A percentile compares a stretch with the other conserved stretches of the same genome.
Evolutionary conservation across 2,797 vertebrate genomes (phyloP).

Genomic region (Oceanodroma leucorhoa): DNA sequence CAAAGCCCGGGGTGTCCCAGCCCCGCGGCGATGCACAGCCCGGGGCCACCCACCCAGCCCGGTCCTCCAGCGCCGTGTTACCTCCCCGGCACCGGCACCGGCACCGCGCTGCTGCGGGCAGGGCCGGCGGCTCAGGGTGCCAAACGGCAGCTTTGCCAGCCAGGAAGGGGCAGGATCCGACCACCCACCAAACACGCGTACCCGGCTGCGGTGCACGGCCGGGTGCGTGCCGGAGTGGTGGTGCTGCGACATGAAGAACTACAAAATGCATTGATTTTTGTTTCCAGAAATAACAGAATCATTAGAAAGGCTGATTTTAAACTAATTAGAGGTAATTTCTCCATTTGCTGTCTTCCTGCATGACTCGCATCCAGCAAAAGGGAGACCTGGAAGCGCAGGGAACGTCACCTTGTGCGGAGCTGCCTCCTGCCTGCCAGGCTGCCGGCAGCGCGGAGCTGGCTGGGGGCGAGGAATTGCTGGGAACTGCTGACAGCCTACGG

Average conservation of each 20-base stretch:
- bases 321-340: neutral
- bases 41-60: neutral
- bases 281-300: neutral
- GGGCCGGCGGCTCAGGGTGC: accelerated
- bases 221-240: neutral
- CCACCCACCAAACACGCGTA: neutral
- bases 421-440: neutral
- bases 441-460: neutral
- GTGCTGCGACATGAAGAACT: neutral
- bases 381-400: neutral
- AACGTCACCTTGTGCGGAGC: neutral
- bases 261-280: neutral
- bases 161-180: neutral
- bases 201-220: accelerated
- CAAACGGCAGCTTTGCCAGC: neutral
- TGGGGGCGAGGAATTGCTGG: neutral
- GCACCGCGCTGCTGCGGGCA: neutral
- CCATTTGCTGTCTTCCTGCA: neutral
- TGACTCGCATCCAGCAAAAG: accelerated
- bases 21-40: accelerated
- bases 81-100: neutral
- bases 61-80: accelerated
- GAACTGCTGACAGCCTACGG: neutral
- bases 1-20: neutral
- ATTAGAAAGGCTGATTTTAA: neutral